These are phyloP conservation scores for Lepidurus arcticus DNA, from an alignment of 1,140 invertebrate genomes.

Conservation along the genomic window DNA sequence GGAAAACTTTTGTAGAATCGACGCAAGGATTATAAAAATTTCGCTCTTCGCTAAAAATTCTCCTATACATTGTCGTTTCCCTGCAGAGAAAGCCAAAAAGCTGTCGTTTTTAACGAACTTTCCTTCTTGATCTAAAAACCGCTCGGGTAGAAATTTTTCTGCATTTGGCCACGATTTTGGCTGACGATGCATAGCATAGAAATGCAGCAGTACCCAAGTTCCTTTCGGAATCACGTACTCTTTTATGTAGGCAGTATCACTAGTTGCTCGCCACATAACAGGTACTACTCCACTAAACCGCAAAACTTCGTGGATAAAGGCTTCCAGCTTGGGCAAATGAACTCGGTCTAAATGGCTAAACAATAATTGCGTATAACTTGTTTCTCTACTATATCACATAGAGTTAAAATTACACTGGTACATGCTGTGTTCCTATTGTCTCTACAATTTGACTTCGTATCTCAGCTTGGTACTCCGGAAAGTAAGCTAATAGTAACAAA, in stretches of 20 bases:
- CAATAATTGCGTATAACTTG: no score
- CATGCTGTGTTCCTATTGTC: conserved; percentile 20
- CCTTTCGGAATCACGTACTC: conserved; percentile 41
- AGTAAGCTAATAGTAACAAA: conserved; percentile 31
- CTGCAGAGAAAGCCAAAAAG: conserved; percentile 41
- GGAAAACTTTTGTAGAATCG: conserved; percentile 30
- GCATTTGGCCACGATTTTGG: conserved; percentile 42
- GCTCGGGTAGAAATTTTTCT: conserved; percentile 43
- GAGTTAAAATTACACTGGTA: neutral
- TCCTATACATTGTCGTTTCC: conserved; percentile 29
- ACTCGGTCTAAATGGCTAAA: conserved; percentile 28
- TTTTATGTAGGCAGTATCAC: conserved; percentile 23
- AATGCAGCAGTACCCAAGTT: conserved; percentile 44
- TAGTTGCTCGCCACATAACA: conserved; percentile 30
- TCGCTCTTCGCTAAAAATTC: conserved; percentile 28
- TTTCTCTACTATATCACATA: no score
- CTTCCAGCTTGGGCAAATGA: conserved; percentile 24
- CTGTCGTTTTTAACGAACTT: conserved; percentile 38
- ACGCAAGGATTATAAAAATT: conserved; percentile 13
- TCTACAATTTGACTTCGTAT: conserved; percentile 28
- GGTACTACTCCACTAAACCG: conserved; percentile 28
- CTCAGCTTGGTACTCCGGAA: conserved; percentile 27
- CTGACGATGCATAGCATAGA: conserved; percentile 43
- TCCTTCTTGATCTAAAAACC: conserved; percentile 40
- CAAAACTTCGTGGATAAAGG: conserved; percentile 31